Percentiles rank a stretch among this genome's conserved stretches.
Evolutionary conservation across 53 echinoderm and acorn worm genomes (phyloP).

Genomic region (Hippasteria phrygiana): DNA sequence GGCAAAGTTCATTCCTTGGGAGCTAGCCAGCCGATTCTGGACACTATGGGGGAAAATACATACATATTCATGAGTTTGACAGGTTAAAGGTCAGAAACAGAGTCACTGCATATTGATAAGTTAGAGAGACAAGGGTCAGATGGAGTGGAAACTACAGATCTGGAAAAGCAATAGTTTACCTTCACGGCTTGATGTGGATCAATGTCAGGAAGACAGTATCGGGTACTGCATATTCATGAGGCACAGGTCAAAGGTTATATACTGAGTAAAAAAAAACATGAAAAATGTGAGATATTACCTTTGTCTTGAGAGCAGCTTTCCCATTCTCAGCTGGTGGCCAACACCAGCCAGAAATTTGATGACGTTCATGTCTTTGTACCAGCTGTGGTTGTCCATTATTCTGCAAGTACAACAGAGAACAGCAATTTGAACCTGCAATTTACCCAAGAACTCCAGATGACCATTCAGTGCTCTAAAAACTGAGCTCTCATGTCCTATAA

Average conservation of each 20-base stretch:
- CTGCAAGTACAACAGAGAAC: conserved; percentile 41
- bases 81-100: not conserved
- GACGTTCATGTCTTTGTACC: conserved; percentile 85
- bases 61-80: not conserved
- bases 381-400: conserved; percentile 85
- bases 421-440: not conserved
- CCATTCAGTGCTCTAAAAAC: too few relatives aligned
- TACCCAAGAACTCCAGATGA: not conserved
- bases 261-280: too few relatives aligned
- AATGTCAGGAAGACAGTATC: too few relatives aligned
- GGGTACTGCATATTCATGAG: not conserved
- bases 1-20: conserved; percentile 88
- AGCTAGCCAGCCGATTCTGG: conserved; percentile 76
- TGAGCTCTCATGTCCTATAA: too few relatives aligned
- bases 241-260: not conserved
- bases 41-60: conserved; percentile 78
- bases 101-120: too few relatives aligned
- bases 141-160: too few relatives aligned
- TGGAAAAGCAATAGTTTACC: too few relatives aligned
- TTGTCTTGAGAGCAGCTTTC: conserved; percentile 85
- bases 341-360: conserved; percentile 77
- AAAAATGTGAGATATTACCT: conserved; percentile 68
- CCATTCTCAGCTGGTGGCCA: conserved; percentile 85
- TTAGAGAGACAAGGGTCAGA: too few relatives aligned
- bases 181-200: too few relatives aligned